Evolutionary conservation across 2,888 invertebrate genomes (phyloP).

Genomic region (Thalpophila matura): DNA sequence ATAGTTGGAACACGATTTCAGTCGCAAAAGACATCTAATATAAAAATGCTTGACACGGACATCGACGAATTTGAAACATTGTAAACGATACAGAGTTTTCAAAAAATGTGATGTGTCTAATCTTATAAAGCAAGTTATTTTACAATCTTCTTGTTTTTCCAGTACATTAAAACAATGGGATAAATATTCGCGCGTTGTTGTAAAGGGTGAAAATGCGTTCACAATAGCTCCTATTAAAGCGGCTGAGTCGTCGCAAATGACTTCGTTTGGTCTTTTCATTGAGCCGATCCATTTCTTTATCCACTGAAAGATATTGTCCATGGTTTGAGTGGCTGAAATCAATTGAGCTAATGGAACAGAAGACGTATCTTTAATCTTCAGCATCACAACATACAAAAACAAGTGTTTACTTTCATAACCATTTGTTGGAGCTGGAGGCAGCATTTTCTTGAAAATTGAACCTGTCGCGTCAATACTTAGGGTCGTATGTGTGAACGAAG

Average conservation of each 20-base stretch:
- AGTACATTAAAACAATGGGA: conserved; percentile 21
- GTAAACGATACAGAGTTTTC: conserved; percentile 22
- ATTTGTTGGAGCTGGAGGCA: conserved; percentile 20
- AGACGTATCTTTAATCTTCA: too few relatives aligned
- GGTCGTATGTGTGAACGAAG: conserved; percentile 10
- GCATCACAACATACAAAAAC: conserved; percentile 31
- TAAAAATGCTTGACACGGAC: conserved; percentile 25
- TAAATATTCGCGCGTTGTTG: conserved; percentile 24
- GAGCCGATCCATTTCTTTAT: conserved; percentile 29
- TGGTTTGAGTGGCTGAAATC: conserved; percentile 22
- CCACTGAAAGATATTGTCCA: conserved; percentile 32
- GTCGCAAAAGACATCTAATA: conserved; percentile 16
- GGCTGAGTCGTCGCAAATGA: conserved; percentile 19
- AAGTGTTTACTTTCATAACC: conserved; percentile 34
- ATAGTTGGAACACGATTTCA: too few relatives aligned
- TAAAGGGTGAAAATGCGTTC: conserved; percentile 21
- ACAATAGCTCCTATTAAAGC: conserved; percentile 23
- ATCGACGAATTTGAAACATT: conserved; percentile 33
- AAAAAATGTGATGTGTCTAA: conserved; percentile 33
- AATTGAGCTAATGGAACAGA: conserved; percentile 26
- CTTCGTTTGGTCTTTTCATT: conserved; percentile 10
- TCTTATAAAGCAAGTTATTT: conserved; percentile 21
- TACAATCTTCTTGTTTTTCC: conserved; percentile 6
- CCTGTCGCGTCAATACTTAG: conserved; percentile 35
- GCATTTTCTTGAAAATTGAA: conserved; percentile 29